Conservation (phyloP, 2,113 vertebrate genomes). For the Sorex fumeus region DNA sequence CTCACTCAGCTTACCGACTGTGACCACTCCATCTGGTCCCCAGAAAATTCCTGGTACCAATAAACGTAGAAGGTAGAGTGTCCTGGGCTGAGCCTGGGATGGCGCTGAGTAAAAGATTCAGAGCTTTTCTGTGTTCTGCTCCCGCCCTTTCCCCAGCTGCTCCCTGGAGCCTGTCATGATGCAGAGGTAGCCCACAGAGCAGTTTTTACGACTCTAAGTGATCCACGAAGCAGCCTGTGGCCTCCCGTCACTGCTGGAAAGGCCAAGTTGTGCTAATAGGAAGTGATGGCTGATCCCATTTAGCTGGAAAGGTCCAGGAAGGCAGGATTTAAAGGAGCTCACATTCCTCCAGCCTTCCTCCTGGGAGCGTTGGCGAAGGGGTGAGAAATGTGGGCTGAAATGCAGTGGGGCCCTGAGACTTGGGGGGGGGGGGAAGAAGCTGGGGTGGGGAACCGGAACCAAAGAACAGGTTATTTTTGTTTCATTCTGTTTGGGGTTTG, state of each 20-base stretch:
- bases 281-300: conserved; percentile 88
- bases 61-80: neutral
- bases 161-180: neutral
- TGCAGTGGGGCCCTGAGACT: neutral
- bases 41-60: neutral
- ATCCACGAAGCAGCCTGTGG: conserved; percentile 78
- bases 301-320: conserved; percentile 76
- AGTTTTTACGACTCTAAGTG: conserved; percentile 87
- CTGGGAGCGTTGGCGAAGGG: conserved; percentile 70
- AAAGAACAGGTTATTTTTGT: neutral
- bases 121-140: neutral
- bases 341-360: conserved; percentile 78
- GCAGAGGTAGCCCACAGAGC: conserved; percentile 79
- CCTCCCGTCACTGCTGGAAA: conserved; percentile 83
- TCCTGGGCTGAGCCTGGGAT: neutral
- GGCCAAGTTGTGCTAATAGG: conserved; percentile 87
- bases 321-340: conserved; percentile 79
- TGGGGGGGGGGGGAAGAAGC: rapidly evolving
- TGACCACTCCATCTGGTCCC: neutral
- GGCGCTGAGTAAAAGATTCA: neutral
- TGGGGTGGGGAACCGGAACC: no score
- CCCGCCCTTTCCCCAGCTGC: neutral
- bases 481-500: no score
- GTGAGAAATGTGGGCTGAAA: neutral
- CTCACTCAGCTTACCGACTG: neutral